phyloP scores from a whole-genome alignment of 2,888 invertebrate species.

The Cryptosula pallasiana region DNA sequence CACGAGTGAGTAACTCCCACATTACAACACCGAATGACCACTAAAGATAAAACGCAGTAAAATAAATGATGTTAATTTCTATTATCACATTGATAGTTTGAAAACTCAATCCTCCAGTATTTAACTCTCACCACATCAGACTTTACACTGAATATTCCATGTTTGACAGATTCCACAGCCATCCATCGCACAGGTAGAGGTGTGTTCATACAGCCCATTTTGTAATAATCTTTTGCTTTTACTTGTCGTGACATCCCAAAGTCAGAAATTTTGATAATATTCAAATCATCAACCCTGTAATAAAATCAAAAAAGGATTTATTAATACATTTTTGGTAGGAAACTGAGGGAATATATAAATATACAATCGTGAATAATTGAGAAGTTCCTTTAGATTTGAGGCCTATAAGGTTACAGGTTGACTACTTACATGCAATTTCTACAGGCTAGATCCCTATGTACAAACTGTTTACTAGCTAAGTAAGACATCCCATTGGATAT shows the following conservation, averaged over 20 bases:
- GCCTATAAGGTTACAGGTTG: too few species aligned
- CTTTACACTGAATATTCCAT: not conserved
- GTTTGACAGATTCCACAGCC: slow-evolving; percentile 8
- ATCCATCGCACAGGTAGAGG: slow-evolving; percentile 6
- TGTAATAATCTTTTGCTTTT: not conserved
- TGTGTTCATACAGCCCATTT: not conserved
- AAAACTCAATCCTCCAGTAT: too few species aligned
- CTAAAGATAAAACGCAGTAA: too few species aligned
- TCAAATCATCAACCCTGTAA: not conserved
- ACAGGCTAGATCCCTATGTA: slow-evolving; percentile 59
- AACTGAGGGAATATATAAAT: too few species aligned
- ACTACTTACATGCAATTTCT: slow-evolving; percentile 59
- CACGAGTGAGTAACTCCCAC: slow-evolving; percentile 17
- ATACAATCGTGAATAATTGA: too few species aligned
- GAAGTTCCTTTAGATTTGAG: too few species aligned
- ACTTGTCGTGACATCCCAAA: slow-evolving; percentile 2
- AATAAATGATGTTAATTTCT: too few species aligned
- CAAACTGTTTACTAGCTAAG: slow-evolving; percentile 55
- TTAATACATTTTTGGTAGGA: too few species aligned
- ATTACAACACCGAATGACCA: not conserved
- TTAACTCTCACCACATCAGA: slow-evolving; percentile 10
- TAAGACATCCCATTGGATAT: slow-evolving; percentile 58
- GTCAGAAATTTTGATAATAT: not conserved
- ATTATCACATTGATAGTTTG: too few species aligned
- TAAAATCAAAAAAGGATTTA: too few species aligned